Base-by-base conservation (phyloP, 1,140 invertebrate species). In the Lycorma delicatula region DNA sequence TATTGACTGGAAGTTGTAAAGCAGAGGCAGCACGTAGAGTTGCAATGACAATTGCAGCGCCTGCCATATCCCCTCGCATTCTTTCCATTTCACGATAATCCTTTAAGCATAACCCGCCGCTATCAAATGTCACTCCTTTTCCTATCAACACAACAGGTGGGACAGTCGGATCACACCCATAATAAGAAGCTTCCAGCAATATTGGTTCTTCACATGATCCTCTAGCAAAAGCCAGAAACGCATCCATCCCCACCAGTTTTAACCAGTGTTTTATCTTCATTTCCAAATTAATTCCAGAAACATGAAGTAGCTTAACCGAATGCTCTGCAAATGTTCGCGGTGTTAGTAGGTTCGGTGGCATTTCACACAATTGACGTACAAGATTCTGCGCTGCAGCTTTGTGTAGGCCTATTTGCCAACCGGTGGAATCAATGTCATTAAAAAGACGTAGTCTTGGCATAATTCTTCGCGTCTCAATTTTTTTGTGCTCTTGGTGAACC, bases 31-130 rank as follows among this genome's bases (percentile, higher is more conserved):
- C 75, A 23, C 72, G 66, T 23, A 81, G 69, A 18, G 79, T 70
- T 1, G 74, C 78, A 13, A 78, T 70, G 16, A 81, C 75, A 67
- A 74, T 76, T 4, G 83, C 83, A 13, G 81, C 82, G 11, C 83
- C 83, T 22, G 80, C 81, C 82, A 85, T 84, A 64, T 85, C 83
- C 16, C 74, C 82, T 54, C 82, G 66, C 81, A 83, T 84, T 31
- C 72, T 68, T 59, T 80, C 75, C 76, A 84, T 83, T 31, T 76
- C 71, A 22, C 74, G 70, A 26, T 70, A 68, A 11, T 72, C 64
- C 65, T 84, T 85, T 6, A 84, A 57, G 38, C 80, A 81, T 26
- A 85, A 76, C 29, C 83, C 83, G 48, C 83, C 83, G 63, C 78
- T 80, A 65, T 85, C 82, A 72, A 83, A 85, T 1, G 81, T 84